Percentiles rank a stretch among this genome's conserved stretches.
Evolutionary conservation across 2,797 vertebrate species (phyloP).

Genomic region (Anas bernieri): DNA sequence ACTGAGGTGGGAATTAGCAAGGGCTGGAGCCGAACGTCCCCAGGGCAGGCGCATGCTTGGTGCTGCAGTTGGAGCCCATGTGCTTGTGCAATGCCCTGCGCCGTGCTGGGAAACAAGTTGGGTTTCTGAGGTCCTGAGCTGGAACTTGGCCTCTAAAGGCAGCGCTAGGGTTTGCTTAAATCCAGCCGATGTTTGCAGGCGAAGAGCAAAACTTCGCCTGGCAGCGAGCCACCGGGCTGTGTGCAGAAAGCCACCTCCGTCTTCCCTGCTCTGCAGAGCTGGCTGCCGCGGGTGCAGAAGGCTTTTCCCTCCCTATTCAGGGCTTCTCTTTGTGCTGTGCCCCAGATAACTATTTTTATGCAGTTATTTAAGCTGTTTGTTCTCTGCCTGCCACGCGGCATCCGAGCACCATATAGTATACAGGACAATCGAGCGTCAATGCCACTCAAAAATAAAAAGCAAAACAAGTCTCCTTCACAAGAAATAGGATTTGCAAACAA

Average conservation of each 20-base stretch:
- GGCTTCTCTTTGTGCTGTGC: constrained; percentile 24
- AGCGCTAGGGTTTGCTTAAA: not conserved
- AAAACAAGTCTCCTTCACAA: not conserved
- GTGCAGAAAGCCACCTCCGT: not conserved
- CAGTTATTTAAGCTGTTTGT: not conserved
- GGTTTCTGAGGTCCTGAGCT: not conserved
- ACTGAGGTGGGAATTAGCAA: not conserved
- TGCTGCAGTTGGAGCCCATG: not conserved
- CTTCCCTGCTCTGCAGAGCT: accelerated
- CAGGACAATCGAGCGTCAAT: not conserved
- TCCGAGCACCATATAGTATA: not conserved
- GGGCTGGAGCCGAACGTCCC: not conserved
- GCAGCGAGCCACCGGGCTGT: not conserved
- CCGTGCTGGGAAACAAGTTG: not conserved
- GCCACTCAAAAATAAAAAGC: not conserved
- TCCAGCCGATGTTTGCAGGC: not conserved
- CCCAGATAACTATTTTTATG: constrained; percentile 42
- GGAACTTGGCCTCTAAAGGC: not conserved
- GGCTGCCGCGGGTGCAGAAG: not conserved
- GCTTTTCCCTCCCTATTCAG: not conserved
- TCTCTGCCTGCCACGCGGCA: not conserved
- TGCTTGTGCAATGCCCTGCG: not conserved
- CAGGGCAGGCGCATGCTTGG: not conserved
- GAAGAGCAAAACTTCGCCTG: not conserved
- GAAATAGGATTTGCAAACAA: not conserved